These are phyloP conservation scores for Bolinopsis microptera DNA, from an alignment of 37 sponge, comb jelly and placozoan genomes.

Conservation along the genomic window DNA sequence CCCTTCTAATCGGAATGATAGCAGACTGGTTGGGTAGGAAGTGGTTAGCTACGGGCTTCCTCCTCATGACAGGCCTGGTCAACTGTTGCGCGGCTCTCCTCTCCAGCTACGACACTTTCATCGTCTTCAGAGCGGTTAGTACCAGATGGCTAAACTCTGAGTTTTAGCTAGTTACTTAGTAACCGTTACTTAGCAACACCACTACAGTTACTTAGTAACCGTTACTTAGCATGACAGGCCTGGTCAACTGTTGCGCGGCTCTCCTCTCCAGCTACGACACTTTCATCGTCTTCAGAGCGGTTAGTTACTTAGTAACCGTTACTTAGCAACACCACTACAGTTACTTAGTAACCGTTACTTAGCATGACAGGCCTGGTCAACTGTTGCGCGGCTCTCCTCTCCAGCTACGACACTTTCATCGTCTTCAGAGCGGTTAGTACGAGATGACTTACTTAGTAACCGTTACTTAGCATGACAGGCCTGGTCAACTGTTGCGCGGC, in stretches of 20 bases:
- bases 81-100: neutral
- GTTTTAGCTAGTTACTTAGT: too few species aligned
- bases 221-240: neutral
- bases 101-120: conserved; percentile 21
- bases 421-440: conserved; percentile 54
- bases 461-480: conserved; percentile 4
- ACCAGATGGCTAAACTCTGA: too few species aligned
- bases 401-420: neutral
- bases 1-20: conserved; percentile 17
- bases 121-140: conserved; percentile 56
- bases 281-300: conserved; percentile 51
- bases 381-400: conserved; percentile 2
- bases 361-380: neutral
- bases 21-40: conserved; percentile 45
- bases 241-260: neutral
- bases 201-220: too few species aligned
- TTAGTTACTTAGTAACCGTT: too few species aligned
- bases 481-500: neutral
- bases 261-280: neutral
- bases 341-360: too few species aligned
- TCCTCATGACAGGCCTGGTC: conserved; percentile 12
- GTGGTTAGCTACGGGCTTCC: conserved; percentile 63
- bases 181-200: too few species aligned
- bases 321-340: too few species aligned
- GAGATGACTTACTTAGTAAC: too few species aligned